Evolutionary conservation across 2,888 invertebrate genomes (phyloP), one percentile per base, ranked within the genome.

Genomic region (Trichopoda pennipes): DNA sequence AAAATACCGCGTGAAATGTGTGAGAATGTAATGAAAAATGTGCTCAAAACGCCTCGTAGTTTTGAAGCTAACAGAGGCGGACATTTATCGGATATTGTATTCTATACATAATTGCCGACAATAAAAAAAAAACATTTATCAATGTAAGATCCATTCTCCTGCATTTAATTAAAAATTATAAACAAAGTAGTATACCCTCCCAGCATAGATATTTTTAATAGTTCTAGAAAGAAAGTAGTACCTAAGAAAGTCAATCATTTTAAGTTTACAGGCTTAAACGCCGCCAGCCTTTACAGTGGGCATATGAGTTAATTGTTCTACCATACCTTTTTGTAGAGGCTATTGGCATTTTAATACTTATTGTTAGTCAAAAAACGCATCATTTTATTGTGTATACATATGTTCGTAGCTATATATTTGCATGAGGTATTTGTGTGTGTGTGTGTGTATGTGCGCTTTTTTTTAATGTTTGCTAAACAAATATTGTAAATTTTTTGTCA

Each of bases 281-380:
- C 4, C 17, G 10, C 35, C 51, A 12, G 10, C 12, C 10, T 44
- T 21, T 49, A 51, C 2, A 38, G 32, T 14, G 17, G 32, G 23
- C 42, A 19, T 21, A 60, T 58, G 72, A 51, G 55, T 55, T 74
- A 74, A 74, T 49, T 14, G 38, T 63, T 55, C 66, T 28, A 58
- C 66, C 66, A 68, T 51, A 42, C 60, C 38, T 51, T 60, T 49
- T 61, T 61, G 17, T 49, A 69, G 44, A 14, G 73, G 73, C 42
- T 79, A 73, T 79, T 79, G 79, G 79, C 73, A 68, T 74, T 68
- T 74, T 42, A n/a, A 49, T 68, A 55, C 78, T 66, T 61, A 75
- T 79, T 79, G 75, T 63, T 60, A 79, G 78, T 78, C 75, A 76
- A 76, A 79, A 58, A 79, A 72, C 75, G 72, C 69, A 75, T 70